These are phyloP conservation scores for Todiramphus saurophagus DNA, from an alignment of 2,113 vertebrate species.

Conservation along the genomic window DNA sequence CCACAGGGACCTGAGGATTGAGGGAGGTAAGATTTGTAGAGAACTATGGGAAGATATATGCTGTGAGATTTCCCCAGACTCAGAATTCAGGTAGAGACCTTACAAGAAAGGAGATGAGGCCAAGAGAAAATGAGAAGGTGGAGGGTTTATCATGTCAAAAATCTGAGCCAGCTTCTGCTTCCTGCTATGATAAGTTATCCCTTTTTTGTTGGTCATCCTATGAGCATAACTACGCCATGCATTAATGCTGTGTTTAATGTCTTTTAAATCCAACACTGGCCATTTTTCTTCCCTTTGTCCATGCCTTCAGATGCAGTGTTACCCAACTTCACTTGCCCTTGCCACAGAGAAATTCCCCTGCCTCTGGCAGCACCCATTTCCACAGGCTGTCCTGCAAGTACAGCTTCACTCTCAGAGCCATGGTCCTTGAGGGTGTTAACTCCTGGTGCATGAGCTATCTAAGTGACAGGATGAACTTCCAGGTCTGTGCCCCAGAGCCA, in stretches of 20 bases:
- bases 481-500: neutral
- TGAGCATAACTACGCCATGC: neutral
- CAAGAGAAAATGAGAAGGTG: neutral
- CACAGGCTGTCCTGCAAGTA: neutral
- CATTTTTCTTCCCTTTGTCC: neutral
- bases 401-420: neutral
- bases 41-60: neutral
- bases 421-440: neutral
- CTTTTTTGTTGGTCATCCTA: neutral
- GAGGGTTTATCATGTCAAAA: neutral
- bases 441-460: neutral
- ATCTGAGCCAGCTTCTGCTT: neutral
- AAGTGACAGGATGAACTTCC: neutral
- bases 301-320: rapidly evolving
- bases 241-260: neutral
- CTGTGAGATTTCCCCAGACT: neutral
- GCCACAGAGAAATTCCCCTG: neutral
- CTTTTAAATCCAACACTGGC: neutral
- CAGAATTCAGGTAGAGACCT: neutral
- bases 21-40: neutral
- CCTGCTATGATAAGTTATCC: neutral
- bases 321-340: neutral
- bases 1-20: neutral
- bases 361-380: neutral
- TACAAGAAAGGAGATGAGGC: neutral